Conservation (phyloP, 2,113 vertebrate species). For the Sisor rabdophorus region DNA sequence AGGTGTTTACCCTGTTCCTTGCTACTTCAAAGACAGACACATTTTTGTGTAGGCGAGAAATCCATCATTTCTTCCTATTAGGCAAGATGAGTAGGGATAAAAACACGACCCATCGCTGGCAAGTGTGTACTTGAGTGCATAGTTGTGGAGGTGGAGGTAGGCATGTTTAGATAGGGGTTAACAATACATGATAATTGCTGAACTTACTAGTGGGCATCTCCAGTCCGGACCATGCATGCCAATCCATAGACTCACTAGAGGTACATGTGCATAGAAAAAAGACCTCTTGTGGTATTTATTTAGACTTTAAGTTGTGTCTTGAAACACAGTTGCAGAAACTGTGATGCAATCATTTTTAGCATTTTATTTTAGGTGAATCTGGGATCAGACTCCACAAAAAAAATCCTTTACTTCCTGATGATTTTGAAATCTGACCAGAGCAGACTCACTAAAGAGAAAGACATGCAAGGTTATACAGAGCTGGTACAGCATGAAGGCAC, state of each 20-base stretch:
- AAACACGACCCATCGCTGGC: slow-evolving; percentile 41
- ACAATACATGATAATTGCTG: slow-evolving; percentile 1
- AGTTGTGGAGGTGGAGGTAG: slow-evolving; percentile 44
- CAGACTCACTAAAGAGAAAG: slow-evolving; percentile 7
- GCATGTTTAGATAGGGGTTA: slow-evolving; percentile 30
- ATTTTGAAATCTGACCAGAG: slow-evolving; percentile 30
- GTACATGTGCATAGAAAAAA: neutral
- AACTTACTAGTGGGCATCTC: slow-evolving; percentile 17
- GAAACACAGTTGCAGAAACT: neutral
- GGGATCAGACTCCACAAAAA: slow-evolving; percentile 30
- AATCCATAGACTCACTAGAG: neutral
- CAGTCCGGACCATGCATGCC: neutral
- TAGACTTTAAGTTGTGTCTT: neutral
- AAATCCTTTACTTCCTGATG: neutral
- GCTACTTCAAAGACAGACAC: slow-evolving; percentile 40
- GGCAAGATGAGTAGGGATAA: slow-evolving; percentile 35
- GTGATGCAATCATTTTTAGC: neutral
- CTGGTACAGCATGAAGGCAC: slow-evolving; percentile 6
- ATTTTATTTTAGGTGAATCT: neutral
- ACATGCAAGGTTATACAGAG: slow-evolving; percentile 39
- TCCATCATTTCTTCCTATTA: slow-evolving; percentile 29
- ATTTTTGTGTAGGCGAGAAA: slow-evolving; percentile 49
- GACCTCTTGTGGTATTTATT: neutral
- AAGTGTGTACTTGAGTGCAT: slow-evolving; percentile 53
- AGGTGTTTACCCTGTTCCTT: slow-evolving; percentile 35